Base-by-base conservation (phyloP, 2,113 vertebrate genomes). In the Tylochromis polylepis region DNA sequence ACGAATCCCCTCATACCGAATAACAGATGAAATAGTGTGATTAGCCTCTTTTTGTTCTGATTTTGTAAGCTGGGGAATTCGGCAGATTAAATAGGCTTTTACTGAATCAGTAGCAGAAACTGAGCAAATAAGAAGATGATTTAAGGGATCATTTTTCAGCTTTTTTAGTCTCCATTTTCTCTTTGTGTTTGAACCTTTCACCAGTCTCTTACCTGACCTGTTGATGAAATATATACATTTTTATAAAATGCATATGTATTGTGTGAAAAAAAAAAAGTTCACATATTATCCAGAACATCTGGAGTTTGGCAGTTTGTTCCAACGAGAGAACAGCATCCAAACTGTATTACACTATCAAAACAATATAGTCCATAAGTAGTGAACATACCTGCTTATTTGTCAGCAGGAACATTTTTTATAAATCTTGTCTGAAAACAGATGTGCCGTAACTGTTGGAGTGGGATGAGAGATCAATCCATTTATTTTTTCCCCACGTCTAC, bases 41-140 rank as follows among this genome's bases (percentile, higher is more conserved):
- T 97, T 96, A 96, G 96, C 96, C 96, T 96, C 96, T 96, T 95
- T 95, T 94, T 96, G 92, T 95, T 95, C 91, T 95, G 95, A 96
- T 94, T 97, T 96, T 97, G 96, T 95, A 95, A 95, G 20, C 94
- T 95, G 89, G 96, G 95, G 96, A 96, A 96, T 96, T 34, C 31
- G 31, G 75, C 6, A 81, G 51, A 84, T 65, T 75, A 62, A 29
- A 14, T 20, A 31, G 24, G 24, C 7, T 75, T 51, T 75, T 51
- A 75, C 27, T 20, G 43, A 75, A 20, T 20, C 70, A 29, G 43
- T 75, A 75, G 41, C 67, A 75, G 46, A 58, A 88, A 83, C 84
- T 92, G 86, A 92, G 89, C 87, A 95, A 95, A 96, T 46, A 8
- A 58, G 31, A 53, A 16, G 11, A 12, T 43, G 5, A 77, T 65